Evolutionary conservation across 2,113 vertebrate species (phyloP), one percentile per base, ranked within the genome.

Genomic region (Burhinus bistriatus): DNA sequence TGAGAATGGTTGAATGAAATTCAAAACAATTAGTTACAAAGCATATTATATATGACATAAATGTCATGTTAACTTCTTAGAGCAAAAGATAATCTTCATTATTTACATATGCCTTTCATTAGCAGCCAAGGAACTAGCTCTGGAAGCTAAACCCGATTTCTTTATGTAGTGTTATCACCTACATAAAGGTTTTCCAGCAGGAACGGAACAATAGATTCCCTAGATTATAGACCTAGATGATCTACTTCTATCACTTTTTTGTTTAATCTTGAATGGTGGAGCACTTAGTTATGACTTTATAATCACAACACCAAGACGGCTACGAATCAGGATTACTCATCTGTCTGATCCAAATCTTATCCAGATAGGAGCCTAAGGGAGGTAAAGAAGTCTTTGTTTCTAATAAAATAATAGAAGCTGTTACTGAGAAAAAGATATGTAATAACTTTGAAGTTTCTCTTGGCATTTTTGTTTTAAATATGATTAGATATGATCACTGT

Each of bases 21-120:
- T 91, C 89, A 93, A 27, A 89, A 62, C 82, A 83, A 73, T 93
- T 83, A 83, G 11, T 51, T 87, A 87, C 54, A 79, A 93, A 91
- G 61, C 26, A 54, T 69, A 82, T 83, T 94, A 66, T 62, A 47
- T 25, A 42, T 34, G 66, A 54, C 78, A 91, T 22, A 65, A 85
- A 72, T 40, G 55, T 66, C 54, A 83, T 85, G 66, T 89, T 90
- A 91, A 10, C 82, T 90, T 79, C 47, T 83, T n/a, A 62, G 69
- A 80, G 58, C 13, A 95, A 87, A 86, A 94, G 65, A 23, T 49
- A 76, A 76, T 80, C 80, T 61, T 68, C 44, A 38, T 80, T 66
- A 62, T 72, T 80, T 91, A 55, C 20, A 68, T 38, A 32, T 77
- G 45, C 21, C 84, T 93, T 95, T 93, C 38, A 51, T 77, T 15